Evolutionary conservation across 1,140 invertebrate species (phyloP).

Genomic region (Halotydeus destructor): DNA sequence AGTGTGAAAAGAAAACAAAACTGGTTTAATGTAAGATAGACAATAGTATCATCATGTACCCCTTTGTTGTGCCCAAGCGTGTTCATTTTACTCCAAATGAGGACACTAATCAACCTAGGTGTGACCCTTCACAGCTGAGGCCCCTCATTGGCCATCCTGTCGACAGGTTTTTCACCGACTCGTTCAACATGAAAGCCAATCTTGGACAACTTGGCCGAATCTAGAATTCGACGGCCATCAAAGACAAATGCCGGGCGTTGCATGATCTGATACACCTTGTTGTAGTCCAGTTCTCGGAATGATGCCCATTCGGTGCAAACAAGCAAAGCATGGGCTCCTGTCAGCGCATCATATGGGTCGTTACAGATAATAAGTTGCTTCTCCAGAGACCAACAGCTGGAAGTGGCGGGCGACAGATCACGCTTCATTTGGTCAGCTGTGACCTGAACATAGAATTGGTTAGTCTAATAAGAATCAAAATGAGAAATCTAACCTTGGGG

Average conservation of each 20-base stretch:
- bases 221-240: slow-evolving; percentile 83
- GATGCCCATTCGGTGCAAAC: slow-evolving; percentile 98
- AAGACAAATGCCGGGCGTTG: slow-evolving; percentile 96
- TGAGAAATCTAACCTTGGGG: slow-evolving; percentile 54
- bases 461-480: not conserved
- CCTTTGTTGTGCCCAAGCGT: no score
- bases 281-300: slow-evolving; percentile 73
- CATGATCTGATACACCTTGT: slow-evolving; percentile 74
- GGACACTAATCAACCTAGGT: no score
- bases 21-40: no score
- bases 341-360: slow-evolving; percentile 66
- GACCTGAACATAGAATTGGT: not conserved
- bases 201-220: slow-evolving; percentile 56
- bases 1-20: no score
- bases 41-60: no score
- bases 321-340: slow-evolving; percentile 76
- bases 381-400: not conserved
- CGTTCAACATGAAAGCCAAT: slow-evolving; percentile 94
- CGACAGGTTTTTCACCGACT: slow-evolving; percentile 45
- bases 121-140: no score
- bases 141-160: no score
- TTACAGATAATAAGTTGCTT: slow-evolving; percentile 43
- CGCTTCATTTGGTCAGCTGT: not conserved
- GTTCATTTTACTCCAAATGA: no score
- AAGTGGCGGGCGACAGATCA: not conserved